These are phyloP conservation scores for Yasuhikotakia modesta DNA, from an alignment of 2,797 vertebrate species.

Conservation along the genomic window DNA sequence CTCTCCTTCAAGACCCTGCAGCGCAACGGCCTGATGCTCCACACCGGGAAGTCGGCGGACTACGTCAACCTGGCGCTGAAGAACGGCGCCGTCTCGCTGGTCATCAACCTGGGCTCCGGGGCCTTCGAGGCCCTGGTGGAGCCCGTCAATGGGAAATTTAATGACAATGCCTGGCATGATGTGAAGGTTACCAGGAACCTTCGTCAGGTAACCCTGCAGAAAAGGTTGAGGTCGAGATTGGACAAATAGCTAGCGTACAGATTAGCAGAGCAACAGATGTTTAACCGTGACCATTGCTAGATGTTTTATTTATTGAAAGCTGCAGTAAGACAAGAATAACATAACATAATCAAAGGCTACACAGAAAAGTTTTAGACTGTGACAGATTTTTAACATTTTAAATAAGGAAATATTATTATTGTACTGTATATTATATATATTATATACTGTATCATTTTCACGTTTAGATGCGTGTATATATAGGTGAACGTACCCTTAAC, in stretches of 20 bases:
- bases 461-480: neutral
- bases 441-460: no score
- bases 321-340: neutral
- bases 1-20: slow-evolving; percentile 98
- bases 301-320: neutral
- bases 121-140: slow-evolving; percentile 99
- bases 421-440: no score
- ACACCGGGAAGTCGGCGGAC: slow-evolving; percentile 98
- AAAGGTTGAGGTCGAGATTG: slow-evolving; percentile 73
- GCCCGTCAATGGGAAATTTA: slow-evolving; percentile 99
- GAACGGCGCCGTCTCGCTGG: slow-evolving; percentile 97
- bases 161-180: slow-evolving; percentile 99
- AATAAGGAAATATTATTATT: neutral
- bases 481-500: slow-evolving; percentile 14
- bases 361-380: neutral
- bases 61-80: slow-evolving; percentile 99
- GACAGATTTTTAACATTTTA: slow-evolving; percentile 4
- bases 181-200: slow-evolving; percentile 99
- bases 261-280: slow-evolving; percentile 36
- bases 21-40: slow-evolving; percentile 99
- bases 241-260: slow-evolving; percentile 48
- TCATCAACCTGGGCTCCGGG: slow-evolving; percentile 99
- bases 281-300: slow-evolving; percentile 11
- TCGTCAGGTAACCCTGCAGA: slow-evolving; percentile 98
- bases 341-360: no score